Evolutionary conservation across 1,140 invertebrate genomes (phyloP).

Genomic region (Drosophila kurseongensis): DNA sequence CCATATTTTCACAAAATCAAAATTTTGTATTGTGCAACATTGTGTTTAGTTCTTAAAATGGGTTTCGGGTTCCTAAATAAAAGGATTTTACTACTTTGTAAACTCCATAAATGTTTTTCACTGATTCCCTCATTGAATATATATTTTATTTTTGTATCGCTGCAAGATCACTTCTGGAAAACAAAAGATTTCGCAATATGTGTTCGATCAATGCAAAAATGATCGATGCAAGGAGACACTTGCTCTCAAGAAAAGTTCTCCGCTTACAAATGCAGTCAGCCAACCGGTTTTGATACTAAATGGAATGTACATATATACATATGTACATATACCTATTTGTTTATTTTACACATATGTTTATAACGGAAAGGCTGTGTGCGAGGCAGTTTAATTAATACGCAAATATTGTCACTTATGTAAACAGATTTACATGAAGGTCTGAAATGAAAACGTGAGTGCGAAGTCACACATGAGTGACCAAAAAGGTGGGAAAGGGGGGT

Average conservation of each 20-base stretch:
- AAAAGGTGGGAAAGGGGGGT: background rate
- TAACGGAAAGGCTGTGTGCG: constrained; percentile 19
- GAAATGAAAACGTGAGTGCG: constrained; percentile 23
- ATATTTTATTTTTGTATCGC: background rate
- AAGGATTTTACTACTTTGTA: background rate
- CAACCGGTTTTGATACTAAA: constrained; percentile 35
- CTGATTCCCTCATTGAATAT: background rate
- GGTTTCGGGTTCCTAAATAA: background rate
- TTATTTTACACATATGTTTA: background rate
- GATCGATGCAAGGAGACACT: constrained; percentile 22
- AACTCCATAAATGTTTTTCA: background rate
- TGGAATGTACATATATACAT: no score
- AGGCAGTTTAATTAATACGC: constrained; percentile 67
- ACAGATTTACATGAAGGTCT: constrained; percentile 48
- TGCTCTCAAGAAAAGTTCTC: constrained; percentile 19
- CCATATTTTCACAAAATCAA: no score
- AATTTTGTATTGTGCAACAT: background rate
- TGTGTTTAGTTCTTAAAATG: background rate
- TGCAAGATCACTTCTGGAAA: constrained; percentile 6
- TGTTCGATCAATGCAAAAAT: constrained; percentile 4
- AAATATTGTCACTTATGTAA: constrained; percentile 75
- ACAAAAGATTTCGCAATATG: constrained; percentile 30
- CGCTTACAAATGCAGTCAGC: constrained; percentile 9
- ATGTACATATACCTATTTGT: background rate
- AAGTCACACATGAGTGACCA: constrained; percentile 41